These are phyloP conservation scores for Pasiphila rectangulata DNA, from an alignment of 2,888 invertebrate genomes.

Conservation along the genomic window DNA sequence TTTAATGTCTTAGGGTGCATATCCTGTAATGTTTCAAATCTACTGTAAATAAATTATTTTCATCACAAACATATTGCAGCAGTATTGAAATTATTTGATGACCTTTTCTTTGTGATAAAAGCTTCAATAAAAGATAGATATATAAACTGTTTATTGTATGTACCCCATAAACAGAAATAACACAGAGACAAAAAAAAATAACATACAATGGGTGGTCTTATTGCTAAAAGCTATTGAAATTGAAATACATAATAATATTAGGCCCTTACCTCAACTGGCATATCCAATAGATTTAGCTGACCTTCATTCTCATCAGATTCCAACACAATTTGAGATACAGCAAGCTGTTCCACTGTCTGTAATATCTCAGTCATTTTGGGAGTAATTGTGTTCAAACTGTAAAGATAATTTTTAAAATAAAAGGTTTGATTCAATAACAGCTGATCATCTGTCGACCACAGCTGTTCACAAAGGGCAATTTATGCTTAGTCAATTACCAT, in stretches of 20 bases:
- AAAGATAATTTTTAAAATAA: not conserved
- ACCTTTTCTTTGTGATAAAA: no score
- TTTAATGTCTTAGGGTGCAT: no score
- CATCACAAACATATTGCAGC: no score
- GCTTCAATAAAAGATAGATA: no score
- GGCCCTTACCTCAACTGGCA: slow-evolving; percentile 67
- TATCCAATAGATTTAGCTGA: slow-evolving; percentile 49
- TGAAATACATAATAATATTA: not conserved
- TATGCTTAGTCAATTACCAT: slow-evolving; percentile 30
- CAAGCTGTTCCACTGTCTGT: slow-evolving; percentile 48
- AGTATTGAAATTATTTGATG: no score
- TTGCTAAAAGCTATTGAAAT: not conserved
- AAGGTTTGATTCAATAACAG: not conserved
- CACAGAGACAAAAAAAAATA: no score
- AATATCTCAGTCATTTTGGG: slow-evolving; percentile 58
- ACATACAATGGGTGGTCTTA: no score
- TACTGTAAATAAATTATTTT: no score
- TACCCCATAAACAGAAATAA: not conserved
- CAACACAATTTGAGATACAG: slow-evolving; percentile 48
- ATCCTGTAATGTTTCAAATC: no score
- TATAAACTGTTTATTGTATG: not conserved
- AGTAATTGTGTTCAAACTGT: not conserved
- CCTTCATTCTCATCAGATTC: slow-evolving; percentile 38
- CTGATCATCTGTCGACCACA: not conserved
- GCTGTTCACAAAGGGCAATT: slow-evolving; percentile 3